These are phyloP conservation scores for Polypterus senegalus DNA, from an alignment of 2,113 vertebrate species.

Conservation along the genomic window DNA sequence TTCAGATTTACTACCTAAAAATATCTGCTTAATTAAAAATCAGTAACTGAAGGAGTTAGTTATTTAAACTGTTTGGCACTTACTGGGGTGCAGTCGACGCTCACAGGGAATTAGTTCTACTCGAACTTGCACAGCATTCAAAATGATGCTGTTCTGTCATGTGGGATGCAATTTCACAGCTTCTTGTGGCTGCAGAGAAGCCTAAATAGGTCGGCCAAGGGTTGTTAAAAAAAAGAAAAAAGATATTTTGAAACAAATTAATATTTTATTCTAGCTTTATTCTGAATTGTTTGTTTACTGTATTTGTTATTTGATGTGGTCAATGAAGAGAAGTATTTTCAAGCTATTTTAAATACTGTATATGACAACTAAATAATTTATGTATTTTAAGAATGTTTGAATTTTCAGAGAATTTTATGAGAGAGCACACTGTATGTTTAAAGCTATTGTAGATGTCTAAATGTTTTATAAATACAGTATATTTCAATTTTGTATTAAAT, in stretches of 20 bases:
- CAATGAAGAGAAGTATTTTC: slow-evolving; percentile 23
- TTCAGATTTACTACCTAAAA: no score
- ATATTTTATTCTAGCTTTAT: slow-evolving; percentile 17
- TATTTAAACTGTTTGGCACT: no score
- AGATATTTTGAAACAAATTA: not conserved
- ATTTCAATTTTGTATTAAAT: slow-evolving; percentile 49
- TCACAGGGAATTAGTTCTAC: no score
- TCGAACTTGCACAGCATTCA: no score
- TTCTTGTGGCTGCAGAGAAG: no score
- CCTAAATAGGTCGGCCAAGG: no score
- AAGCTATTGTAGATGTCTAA: slow-evolving; percentile 35
- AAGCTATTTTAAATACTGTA: slow-evolving; percentile 50
- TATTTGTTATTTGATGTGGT: slow-evolving; percentile 40
- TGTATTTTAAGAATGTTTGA: slow-evolving; percentile 50
- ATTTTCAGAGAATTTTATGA: slow-evolving; percentile 44
- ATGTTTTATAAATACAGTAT: slow-evolving; percentile 52
- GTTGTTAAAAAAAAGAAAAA: not conserved
- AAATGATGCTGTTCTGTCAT: no score
- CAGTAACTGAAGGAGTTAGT: no score
- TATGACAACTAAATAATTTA: slow-evolving; percentile 31
- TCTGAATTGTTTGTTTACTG: slow-evolving; percentile 32
- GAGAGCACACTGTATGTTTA: slow-evolving; percentile 31
- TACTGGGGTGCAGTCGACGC: no score
- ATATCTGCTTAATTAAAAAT: no score
- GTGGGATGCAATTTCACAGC: no score